phyloP scores from a whole-genome alignment of 2,797 vertebrate species.

The Danio choprae region DNA sequence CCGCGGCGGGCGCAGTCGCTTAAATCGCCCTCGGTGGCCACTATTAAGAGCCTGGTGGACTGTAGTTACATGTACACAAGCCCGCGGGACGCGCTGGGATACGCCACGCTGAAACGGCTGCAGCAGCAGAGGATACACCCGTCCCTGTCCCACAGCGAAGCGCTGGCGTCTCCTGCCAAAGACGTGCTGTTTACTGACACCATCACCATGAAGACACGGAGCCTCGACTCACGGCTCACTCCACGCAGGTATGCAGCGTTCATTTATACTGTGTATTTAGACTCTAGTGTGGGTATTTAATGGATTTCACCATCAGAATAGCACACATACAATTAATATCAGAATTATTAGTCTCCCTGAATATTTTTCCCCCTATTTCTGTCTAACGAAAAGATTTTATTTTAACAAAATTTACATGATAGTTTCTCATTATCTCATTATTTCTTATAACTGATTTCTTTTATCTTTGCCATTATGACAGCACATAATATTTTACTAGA shows the following conservation, averaged over 20 bases:
- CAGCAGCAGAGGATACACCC: slow-evolving; percentile 88
- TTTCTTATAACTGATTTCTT: too few relatives aligned
- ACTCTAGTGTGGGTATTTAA: too few relatives aligned
- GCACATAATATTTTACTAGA: too few relatives aligned
- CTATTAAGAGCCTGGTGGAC: slow-evolving; percentile 84
- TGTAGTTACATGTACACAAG: slow-evolving; percentile 85
- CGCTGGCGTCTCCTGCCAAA: slow-evolving; percentile 86
- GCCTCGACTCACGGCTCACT: slow-evolving; percentile 84
- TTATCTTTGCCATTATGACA: too few relatives aligned
- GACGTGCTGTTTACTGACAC: slow-evolving; percentile 87
- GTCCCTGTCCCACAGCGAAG: slow-evolving; percentile 86
- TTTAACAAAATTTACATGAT: too few relatives aligned
- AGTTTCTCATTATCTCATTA: too few relatives aligned
- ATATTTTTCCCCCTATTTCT: too few relatives aligned
- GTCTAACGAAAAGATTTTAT: too few relatives aligned
- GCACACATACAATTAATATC: too few relatives aligned
- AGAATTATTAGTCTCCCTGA: too few relatives aligned
- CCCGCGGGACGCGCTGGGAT: slow-evolving; percentile 86
- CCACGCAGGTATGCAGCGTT: slow-evolving; percentile 78
- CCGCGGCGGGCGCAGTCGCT: slow-evolving; percentile 86
- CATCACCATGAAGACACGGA: slow-evolving; percentile 88
- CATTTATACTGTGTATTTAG: too few relatives aligned
- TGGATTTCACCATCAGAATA: too few relatives aligned
- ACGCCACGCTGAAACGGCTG: slow-evolving; percentile 84
- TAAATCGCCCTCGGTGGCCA: slow-evolving; percentile 83